Conservation (phyloP, 2,888 invertebrate genomes). For the Ametastegia equiseti region DNA sequence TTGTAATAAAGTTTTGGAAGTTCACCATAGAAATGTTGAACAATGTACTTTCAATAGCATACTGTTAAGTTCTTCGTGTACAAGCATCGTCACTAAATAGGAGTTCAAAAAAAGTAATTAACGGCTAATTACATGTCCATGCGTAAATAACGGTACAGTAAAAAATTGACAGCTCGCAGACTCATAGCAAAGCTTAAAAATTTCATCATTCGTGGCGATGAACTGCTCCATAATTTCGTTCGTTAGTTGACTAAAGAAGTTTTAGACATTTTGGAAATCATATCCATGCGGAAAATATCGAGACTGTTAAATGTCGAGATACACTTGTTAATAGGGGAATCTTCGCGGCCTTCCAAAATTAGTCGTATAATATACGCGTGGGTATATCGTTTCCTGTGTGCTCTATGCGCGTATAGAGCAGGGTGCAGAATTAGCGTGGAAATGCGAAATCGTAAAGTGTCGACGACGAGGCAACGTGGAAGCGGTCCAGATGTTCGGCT, state of each 20-base stretch:
- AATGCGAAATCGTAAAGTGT: conserved; percentile 52
- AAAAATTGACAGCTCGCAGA: background rate
- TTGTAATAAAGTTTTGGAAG: no score
- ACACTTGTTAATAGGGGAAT: background rate
- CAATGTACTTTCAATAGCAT: no score
- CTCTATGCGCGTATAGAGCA: background rate
- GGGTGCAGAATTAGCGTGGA: background rate
- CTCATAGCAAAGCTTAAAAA: background rate
- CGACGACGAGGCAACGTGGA: conserved; percentile 59
- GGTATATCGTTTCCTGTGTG: conserved; percentile 32
- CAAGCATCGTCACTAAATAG: background rate
- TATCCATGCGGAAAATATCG: background rate
- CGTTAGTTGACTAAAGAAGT: background rate
- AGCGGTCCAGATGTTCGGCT: conserved; percentile 75
- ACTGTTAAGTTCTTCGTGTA: background rate
- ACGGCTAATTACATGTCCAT: conserved; percentile 6
- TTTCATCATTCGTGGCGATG: background rate
- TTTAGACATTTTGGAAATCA: background rate
- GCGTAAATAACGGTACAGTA: background rate
- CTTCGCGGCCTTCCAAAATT: background rate
- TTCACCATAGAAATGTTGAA: no score
- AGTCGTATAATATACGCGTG: no score
- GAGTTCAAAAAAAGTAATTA: conserved; percentile 1
- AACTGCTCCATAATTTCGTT: background rate
- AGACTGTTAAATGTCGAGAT: background rate